phyloP scores from a whole-genome alignment of 2,888 invertebrate genomes.

The Tanytarsus gracilentus region DNA sequence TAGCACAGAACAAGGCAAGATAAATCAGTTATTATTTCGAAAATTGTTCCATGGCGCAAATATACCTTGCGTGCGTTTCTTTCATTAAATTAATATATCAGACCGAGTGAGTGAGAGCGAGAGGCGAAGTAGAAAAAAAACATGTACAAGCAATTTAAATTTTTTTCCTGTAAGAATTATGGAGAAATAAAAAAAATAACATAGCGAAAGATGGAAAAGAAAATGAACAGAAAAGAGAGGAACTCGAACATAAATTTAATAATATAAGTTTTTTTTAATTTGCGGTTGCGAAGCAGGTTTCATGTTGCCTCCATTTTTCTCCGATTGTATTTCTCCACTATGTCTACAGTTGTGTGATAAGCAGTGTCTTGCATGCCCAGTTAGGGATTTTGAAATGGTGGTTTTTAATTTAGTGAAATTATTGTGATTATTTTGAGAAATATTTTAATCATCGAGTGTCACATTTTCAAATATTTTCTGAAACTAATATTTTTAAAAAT shows the following conservation, averaged over 20 bases:
- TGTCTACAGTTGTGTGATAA: slow-evolving; percentile 19
- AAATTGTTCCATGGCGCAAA: slow-evolving; percentile 12
- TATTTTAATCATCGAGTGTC: no score
- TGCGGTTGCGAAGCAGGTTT: slow-evolving; percentile 26
- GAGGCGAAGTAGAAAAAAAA: slow-evolving; percentile 7
- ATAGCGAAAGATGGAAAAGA: background rate
- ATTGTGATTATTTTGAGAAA: no score
- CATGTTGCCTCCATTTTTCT: slow-evolving; percentile 18
- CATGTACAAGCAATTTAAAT: slow-evolving; percentile 28
- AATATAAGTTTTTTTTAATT: slow-evolving; percentile 22
- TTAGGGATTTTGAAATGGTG: no score
- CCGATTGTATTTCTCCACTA: background rate
- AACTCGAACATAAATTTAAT: slow-evolving; percentile 26
- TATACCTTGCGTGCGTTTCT: slow-evolving; percentile 23
- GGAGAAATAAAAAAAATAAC: background rate
- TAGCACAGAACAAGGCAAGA: slow-evolving; percentile 12
- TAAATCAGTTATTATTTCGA: slow-evolving; percentile 28
- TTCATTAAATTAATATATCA: slow-evolving; percentile 26
- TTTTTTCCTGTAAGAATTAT: slow-evolving; percentile 20
- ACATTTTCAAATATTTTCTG: no score
- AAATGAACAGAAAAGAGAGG: slow-evolving; percentile 15
- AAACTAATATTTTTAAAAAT: no score
- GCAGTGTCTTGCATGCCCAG: no score
- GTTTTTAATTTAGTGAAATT: no score
- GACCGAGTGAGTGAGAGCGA: background rate